Base-by-base conservation (phyloP, 35 echinoderm and acorn worm species). In the Nesometra sesokonis region DNA sequence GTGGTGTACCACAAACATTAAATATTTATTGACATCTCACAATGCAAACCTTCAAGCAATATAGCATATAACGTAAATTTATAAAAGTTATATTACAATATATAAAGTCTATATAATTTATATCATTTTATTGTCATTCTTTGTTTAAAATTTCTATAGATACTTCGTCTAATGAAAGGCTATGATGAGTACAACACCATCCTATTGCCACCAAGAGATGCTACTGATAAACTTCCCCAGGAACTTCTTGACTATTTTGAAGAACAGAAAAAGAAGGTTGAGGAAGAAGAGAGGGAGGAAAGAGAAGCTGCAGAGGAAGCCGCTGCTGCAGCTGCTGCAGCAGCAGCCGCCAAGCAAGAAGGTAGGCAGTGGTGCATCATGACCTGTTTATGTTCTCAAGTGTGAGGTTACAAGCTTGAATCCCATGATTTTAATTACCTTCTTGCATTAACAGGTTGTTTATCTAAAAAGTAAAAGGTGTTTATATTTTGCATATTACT, bases 121-220 rank as follows among this genome's bases (percentile, higher is more conserved):
- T 43, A 15, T 15, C 38, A 43, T 7, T 7, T 7, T 15, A 43
- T 43, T 43, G 38, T 43, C 15, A 7, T 43, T 43, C 4, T 43
- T 7, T 43, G 11, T 67, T 27, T 27, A 27, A 17, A 21, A 30
- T n/a, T 57, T 81, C 47, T 52, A 17, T 79, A 99, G 96, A 94
- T 94, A 87, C 79, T 99, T 11, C 86, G 96, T 57, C 78, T 92
- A 33, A 94, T 99, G 92, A 99, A 99, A 52, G 96, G 90, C 21
- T 99, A 99, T 84, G 96, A 99, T 84, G 96, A 99, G 15, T 90
- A 99, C 31, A 90, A 90, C 39, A 99, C 96, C 39, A 86, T 99
- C 33, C 86, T 99, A 3, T 85, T 99, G 13, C 96, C 96, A 34
- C 96, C 96, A 15, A 90, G 96, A 11, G 77, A 87, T 77, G 90